Conservation (phyloP, 2,797 vertebrate genomes). For the Enteromius argenteus region DNA sequence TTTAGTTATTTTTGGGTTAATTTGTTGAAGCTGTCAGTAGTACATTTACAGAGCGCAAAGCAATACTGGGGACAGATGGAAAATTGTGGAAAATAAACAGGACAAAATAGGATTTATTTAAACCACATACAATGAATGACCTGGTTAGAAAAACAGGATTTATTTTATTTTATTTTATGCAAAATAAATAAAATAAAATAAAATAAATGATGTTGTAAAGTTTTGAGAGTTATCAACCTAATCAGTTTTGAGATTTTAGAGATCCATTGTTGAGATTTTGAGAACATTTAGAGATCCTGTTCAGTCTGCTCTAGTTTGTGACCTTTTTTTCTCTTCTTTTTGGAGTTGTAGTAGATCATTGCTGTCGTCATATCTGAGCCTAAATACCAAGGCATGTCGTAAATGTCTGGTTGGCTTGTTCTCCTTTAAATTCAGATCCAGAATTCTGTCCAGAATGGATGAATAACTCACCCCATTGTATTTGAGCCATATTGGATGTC, state of each 20-base stretch:
- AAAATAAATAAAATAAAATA: no score
- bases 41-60: background rate
- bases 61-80: background rate
- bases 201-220: no score
- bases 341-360: background rate
- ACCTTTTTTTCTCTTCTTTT: background rate
- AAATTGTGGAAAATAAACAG: background rate
- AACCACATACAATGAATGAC: background rate
- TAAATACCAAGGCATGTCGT: constrained; percentile 14
- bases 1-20: background rate
- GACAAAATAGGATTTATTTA: background rate
- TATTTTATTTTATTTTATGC: no score
- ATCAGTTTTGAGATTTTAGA: constrained; percentile 8
- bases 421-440: background rate
- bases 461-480: constrained; percentile 5
- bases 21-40: background rate
- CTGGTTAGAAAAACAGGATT: background rate
- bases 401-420: constrained; percentile 27
- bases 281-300: background rate
- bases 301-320: background rate
- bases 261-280: background rate
- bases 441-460: constrained; percentile 20
- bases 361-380: constrained; percentile 24
- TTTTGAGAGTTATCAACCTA: background rate
- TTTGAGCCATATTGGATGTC: constrained; percentile 34